A percentile compares a stretch with the other conserved stretches of the same genome.
Conservation (phyloP, 2,113 vertebrate species). For the Macrotis lagotis region DNA sequence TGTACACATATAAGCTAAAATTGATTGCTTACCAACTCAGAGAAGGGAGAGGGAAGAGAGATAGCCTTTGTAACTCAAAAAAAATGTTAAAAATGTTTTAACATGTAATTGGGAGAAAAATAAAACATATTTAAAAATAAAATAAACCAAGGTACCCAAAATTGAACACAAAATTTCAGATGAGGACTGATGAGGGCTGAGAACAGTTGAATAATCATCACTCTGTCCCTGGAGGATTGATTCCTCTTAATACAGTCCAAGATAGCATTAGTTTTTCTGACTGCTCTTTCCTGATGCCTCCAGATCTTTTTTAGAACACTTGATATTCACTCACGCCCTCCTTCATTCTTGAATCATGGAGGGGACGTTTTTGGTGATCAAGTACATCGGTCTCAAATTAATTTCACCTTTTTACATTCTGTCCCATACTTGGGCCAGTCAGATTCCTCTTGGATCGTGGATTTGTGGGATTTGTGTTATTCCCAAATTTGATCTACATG, state of each 20-base stretch:
- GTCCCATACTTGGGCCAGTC: background rate
- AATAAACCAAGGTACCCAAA: background rate
- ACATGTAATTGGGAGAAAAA: background rate
- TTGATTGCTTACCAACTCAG: background rate
- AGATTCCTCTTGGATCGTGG: background rate
- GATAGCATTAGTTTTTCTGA: background rate
- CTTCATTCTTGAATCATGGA: background rate
- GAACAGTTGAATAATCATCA: background rate
- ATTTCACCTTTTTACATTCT: background rate
- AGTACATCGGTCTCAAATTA: background rate
- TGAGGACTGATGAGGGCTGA: background rate
- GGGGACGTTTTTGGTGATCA: background rate
- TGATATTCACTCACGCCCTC: background rate
- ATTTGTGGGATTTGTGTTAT: background rate
- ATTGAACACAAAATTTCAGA: background rate
- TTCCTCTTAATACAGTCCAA: background rate
- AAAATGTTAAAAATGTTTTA: background rate
- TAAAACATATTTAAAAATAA: background rate
- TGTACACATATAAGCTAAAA: background rate
- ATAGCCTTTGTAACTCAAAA: background rate
- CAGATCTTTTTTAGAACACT: background rate
- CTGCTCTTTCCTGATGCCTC: no score
- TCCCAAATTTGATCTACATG: background rate
- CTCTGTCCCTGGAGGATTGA: background rate
- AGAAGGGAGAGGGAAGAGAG: no score